These are phyloP conservation scores for Trachymyrmex cornetzi DNA, from an alignment of 1,140 invertebrate genomes.

Conservation along the genomic window DNA sequence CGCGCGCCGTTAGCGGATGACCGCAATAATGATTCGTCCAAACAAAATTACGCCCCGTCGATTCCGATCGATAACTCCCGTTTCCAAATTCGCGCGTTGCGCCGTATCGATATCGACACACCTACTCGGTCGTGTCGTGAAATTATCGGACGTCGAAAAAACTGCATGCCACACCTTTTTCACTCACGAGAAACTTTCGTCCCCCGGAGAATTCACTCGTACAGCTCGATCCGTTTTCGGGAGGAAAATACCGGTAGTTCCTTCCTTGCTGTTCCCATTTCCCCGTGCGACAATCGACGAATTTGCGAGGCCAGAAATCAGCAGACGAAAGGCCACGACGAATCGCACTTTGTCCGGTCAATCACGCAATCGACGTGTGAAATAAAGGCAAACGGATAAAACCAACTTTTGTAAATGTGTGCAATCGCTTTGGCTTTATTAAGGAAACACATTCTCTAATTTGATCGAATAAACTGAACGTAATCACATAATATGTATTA, in stretches of 20 bases:
- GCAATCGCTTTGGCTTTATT: neutral
- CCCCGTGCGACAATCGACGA: slow-evolving; percentile 7
- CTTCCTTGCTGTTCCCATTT: slow-evolving; percentile 23
- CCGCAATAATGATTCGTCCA: slow-evolving; percentile 79
- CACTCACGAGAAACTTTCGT: slow-evolving; percentile 19
- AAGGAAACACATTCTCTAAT: neutral
- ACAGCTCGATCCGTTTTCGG: neutral
- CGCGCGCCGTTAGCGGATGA: slow-evolving; percentile 67
- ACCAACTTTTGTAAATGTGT: neutral
- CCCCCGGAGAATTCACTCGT: neutral
- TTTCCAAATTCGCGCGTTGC: slow-evolving; percentile 53
- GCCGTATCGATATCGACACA: neutral
- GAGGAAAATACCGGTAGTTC: neutral
- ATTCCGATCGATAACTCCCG: slow-evolving; percentile 65
- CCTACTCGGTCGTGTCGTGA: neutral
- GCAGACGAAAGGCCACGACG: neutral
- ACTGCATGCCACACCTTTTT: neutral
- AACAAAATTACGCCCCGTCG: slow-evolving; percentile 77
- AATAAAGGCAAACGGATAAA: neutral
- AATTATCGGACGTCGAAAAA: slow-evolving; percentile 24
- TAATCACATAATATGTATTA: neutral
- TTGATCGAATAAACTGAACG: slow-evolving; percentile 4
- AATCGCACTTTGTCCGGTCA: neutral
- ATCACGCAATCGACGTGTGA: neutral
- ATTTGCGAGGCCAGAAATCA: slow-evolving; percentile 7